Conservation (phyloP, 2,888 invertebrate genomes). For the Drosophila rubida region DNA sequence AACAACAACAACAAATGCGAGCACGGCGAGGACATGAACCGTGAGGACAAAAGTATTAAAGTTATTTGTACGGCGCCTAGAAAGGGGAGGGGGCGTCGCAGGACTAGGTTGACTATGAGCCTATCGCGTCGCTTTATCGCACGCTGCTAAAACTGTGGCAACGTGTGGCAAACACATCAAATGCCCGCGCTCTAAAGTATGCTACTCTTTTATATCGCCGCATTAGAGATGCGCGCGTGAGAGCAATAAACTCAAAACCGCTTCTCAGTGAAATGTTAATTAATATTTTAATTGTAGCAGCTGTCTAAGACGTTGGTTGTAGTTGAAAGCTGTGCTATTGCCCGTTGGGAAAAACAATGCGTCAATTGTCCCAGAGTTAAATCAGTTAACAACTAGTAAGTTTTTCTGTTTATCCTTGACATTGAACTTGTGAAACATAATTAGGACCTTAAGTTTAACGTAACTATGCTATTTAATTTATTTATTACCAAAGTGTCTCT, state of each 20-base stretch:
- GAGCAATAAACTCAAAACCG: background rate
- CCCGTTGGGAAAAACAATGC: no score
- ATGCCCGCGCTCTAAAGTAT: constrained; percentile 45
- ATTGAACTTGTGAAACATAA: no score
- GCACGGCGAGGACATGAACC: background rate
- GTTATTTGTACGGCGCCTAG: constrained; percentile 34
- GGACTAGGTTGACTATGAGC: constrained; percentile 14
- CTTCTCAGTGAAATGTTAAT: background rate
- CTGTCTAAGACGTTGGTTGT: background rate
- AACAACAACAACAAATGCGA: constrained; percentile 27
- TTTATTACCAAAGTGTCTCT: no score
- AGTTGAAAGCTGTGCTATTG: background rate
- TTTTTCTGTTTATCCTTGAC: no score
- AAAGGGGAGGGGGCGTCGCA: constrained; percentile 50
- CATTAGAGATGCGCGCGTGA: constrained; percentile 36
- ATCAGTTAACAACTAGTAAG: no score
- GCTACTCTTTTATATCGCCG: constrained; percentile 38
- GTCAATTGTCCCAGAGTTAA: no score
- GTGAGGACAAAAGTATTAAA: constrained; percentile 36
- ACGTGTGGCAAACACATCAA: constrained; percentile 48
- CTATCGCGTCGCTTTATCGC: constrained; percentile 56
- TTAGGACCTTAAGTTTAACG: no score
- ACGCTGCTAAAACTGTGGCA: constrained; percentile 57
- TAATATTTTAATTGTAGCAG: background rate
- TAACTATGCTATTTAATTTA: no score